Percentiles rank a stretch among this genome's conserved stretches.
phyloP scores from a whole-genome alignment of 2,888 invertebrate genomes.

The Lasioglossum oenotherae region DNA sequence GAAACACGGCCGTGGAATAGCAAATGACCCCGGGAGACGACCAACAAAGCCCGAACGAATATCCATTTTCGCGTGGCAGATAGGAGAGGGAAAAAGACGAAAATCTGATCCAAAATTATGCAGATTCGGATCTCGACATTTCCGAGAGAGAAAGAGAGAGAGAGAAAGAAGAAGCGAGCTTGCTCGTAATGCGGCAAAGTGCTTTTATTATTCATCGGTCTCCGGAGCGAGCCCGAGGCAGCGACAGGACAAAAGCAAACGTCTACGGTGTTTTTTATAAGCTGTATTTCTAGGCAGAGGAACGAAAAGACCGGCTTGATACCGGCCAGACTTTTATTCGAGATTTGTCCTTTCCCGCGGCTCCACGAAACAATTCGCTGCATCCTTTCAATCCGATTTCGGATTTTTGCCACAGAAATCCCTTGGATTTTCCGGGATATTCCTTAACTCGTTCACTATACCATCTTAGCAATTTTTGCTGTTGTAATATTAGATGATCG shows the following conservation, averaged over 20 bases:
- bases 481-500: no score
- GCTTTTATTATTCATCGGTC: slow-evolving; percentile 74
- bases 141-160: not conserved
- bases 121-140: slow-evolving; percentile 62
- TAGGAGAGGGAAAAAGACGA: slow-evolving; percentile 22
- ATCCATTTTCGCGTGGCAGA: slow-evolving; percentile 33
- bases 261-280: slow-evolving; percentile 69
- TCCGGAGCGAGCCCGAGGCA: slow-evolving; percentile 56
- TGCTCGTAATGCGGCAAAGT: slow-evolving; percentile 64
- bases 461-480: no score
- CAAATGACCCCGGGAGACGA: slow-evolving; percentile 8
- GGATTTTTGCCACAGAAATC: not conserved
- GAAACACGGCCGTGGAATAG: slow-evolving; percentile 25
- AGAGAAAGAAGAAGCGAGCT: slow-evolving; percentile 19
- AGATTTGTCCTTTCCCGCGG: slow-evolving; percentile 31
- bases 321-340: slow-evolving; percentile 54
- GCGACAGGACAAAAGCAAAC: slow-evolving; percentile 68
- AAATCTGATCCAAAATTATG: slow-evolving; percentile 70
- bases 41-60: slow-evolving; percentile 37
- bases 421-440: not conserved
- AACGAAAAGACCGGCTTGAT: slow-evolving; percentile 45
- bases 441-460: not conserved
- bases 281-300: slow-evolving; percentile 55
- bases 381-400: not conserved
- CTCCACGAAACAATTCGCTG: not conserved